A percentile compares a stretch with the other conserved stretches of the same genome.
These are phyloP conservation scores for Xenopus borealis DNA, from an alignment of 2,113 vertebrate species.

Conservation along the genomic window DNA sequence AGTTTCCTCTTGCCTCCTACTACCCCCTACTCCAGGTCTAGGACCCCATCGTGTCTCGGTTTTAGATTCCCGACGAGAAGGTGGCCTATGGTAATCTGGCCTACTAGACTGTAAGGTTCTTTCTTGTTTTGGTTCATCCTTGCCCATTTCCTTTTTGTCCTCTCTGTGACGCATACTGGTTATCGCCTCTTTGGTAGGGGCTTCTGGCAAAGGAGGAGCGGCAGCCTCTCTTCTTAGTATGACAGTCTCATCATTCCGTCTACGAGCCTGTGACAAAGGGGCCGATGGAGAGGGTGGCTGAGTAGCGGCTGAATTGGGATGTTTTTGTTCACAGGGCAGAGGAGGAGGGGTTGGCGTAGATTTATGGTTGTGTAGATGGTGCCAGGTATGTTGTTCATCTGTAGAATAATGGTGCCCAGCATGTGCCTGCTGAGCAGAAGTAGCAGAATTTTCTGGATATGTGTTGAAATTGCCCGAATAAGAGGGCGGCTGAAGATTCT, in stretches of 20 bases:
- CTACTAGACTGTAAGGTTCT: conserved; percentile 31
- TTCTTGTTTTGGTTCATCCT: conserved; percentile 47
- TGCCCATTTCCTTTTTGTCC: conserved; percentile 43
- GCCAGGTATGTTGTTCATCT: conserved; percentile 57
- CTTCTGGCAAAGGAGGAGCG: conserved; percentile 51
- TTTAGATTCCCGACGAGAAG: conserved; percentile 75
- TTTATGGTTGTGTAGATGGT: conserved; percentile 49
- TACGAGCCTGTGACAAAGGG: conserved; percentile 47
- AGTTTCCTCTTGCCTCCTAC: conserved; percentile 58
- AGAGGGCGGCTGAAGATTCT: conserved; percentile 46
- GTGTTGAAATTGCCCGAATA: conserved; percentile 73
- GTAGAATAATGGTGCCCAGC: conserved; percentile 55
- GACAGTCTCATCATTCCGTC: conserved; percentile 50
- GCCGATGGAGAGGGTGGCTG: conserved; percentile 40
- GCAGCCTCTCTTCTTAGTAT: conserved; percentile 19
- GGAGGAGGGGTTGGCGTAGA: conserved; percentile 5
- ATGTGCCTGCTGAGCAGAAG: conserved; percentile 53
- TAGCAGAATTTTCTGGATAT: conserved; percentile 74
- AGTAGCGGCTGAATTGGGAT: neutral
- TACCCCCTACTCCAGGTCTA: conserved; percentile 78
- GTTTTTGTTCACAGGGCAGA: neutral
- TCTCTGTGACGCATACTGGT: conserved; percentile 21
- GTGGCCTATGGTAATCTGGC: conserved; percentile 47
- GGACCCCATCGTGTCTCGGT: conserved; percentile 91
- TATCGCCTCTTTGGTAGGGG: conserved; percentile 45